These are phyloP conservation scores for Trichacis sp. DNA, from an alignment of 2,888 invertebrate genomes.

Conservation along the genomic window DNA sequence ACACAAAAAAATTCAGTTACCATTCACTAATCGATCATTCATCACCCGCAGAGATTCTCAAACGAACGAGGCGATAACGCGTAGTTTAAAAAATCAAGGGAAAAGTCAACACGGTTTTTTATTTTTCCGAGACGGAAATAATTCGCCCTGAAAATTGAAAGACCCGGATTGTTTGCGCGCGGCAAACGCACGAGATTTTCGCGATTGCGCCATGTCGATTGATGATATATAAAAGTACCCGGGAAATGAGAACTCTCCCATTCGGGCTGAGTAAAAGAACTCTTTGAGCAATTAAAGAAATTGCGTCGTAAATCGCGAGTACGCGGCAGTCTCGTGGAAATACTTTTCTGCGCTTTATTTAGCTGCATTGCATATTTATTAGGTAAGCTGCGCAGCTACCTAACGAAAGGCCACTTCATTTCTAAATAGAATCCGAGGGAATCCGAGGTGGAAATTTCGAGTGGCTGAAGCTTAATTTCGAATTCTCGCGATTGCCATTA, in stretches of 20 bases:
- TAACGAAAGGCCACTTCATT: conserved; percentile 51
- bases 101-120: not conserved
- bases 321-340: conserved; percentile 35
- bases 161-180: not conserved
- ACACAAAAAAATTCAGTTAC: no score
- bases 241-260: not conserved
- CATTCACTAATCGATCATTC: no score
- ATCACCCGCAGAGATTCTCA: no score
- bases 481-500: conserved; percentile 49
- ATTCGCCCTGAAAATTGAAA: not conserved
- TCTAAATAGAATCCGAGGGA: conserved; percentile 13
- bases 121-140: not conserved
- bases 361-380: conserved; percentile 63
- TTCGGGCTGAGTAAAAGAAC: conserved; percentile 16
- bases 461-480: conserved; percentile 51
- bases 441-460: conserved; percentile 45
- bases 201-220: conserved; percentile 2
- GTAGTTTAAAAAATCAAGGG: no score
- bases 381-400: conserved; percentile 48
- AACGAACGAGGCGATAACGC: no score
- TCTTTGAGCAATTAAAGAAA: conserved; percentile 53
- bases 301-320: conserved; percentile 46
- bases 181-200: conserved; percentile 12
- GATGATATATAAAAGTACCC: conserved; percentile 7
- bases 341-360: conserved; percentile 49